Base-by-base conservation (phyloP, 2,113 vertebrate genomes). In the Sylvilagus bachmani region DNA sequence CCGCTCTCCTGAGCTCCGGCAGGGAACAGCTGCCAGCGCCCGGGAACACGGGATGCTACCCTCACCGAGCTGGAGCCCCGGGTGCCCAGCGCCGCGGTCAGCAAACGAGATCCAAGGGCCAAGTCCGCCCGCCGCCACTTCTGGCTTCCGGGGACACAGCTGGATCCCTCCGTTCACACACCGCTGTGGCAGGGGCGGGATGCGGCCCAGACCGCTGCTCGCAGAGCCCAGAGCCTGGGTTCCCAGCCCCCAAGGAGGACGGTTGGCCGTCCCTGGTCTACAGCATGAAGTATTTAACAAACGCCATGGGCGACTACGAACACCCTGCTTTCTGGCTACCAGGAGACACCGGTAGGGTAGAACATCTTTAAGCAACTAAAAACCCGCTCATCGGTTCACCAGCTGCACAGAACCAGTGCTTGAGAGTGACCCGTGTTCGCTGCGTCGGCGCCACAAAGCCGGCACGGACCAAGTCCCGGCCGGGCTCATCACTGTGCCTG, bases 81-180 rank as follows among this genome's bases (percentile, higher is more conserved):
- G 25, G 27, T 2, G 62, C 3, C 71, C 2, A 4, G 0, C 1
- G 71, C 13, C 10, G 29, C 0, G 12, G 44, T 10, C 3, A 3
- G 49, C 61, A 64, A 17, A 55, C 10, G 25, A 27, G 1, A 31
- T 0, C n/a, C 10, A 3, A 6, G 10, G 12, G 69, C 53, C 44
- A 51, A 14, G 21, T 2, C 31, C 2, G 31, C 44, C 9, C 1
- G 31, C 2, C 24, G 13, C 10, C 61, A 71, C 29, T 14, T 49
- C 38, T 1, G 38, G 36, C 24, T 44, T 62, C 6, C 24, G 85
- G 17, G 62, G n/a, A 70, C 70, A 36, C 11, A 27, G 62, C 19
- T 53, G 71, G 44, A 7, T 8, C 44, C 27, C 16, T 24, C 2
- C 16, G 10, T 21, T 70, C 44, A 44, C 44, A 7, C 44, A 7